Evolutionary conservation across 2,113 vertebrate genomes (phyloP), one percentile per base, ranked within the genome.

Genomic region (Mormyrus iriodes): DNA sequence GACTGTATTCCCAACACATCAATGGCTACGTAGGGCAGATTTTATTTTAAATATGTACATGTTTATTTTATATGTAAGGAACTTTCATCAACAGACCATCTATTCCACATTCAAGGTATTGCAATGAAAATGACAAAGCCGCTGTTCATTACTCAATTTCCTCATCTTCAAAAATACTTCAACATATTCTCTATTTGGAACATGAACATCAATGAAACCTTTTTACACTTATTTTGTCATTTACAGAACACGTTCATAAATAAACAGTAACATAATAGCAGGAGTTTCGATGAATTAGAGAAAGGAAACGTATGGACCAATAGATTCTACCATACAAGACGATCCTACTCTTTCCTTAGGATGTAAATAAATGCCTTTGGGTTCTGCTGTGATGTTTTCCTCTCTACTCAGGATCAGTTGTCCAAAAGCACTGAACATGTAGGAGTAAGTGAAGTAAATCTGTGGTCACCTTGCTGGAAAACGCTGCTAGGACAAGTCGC

Each of bases 51-150:
- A 84, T 79, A 89, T 39, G 76, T 83, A 55, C 82, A 19, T 83
- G 51, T 82, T 52, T 52, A 88, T 39, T 24, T 27, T 10, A 76
- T 35, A 88, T 3, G 83, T n/a, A 73, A 58, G 12, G 44, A 85
- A 58, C 39, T 58, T 46, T 89, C 52, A 46, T 58, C 52, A 76
- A 65, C 79, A 89, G 39, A 85, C 51, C 31, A 51, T 31, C 35
- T 39, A 42, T 53, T 85, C 8, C 19, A 49, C 46, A 83, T 83
- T 82, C 39, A 89, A 55, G 31, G 15, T 49, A 86, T 17, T 86
- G n/a, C 79, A 89, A 49, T 51, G 79, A 86, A 55, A 89, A 69
- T 27, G 61, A 79, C 24, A 89, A 85, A 65, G 17, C 31, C 55
- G 44, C 7, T 17, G n/a, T 19, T 89, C 39, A 58, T 69, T 61